phyloP scores from a whole-genome alignment of 2,888 invertebrate species.

The Napeogenes sylphis region DNA sequence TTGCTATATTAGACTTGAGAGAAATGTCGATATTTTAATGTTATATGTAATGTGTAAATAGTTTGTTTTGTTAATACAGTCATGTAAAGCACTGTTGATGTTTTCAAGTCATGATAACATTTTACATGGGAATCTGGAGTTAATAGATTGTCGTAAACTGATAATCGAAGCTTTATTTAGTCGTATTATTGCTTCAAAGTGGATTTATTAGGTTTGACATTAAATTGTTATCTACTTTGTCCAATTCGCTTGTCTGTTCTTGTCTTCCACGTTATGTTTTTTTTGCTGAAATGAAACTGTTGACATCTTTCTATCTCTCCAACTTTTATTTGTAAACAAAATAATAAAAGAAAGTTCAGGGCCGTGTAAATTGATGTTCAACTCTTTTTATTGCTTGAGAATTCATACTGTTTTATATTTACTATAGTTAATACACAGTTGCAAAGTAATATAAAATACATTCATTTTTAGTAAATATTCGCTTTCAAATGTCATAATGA shows the following conservation, averaged over 20 bases:
- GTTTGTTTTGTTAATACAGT: constrained; percentile 70
- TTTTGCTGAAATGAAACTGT: neutral
- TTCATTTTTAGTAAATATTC: too few relatives aligned
- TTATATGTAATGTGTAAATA: constrained; percentile 56
- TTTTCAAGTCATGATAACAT: constrained; percentile 55
- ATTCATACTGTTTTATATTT: too few relatives aligned
- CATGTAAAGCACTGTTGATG: constrained; percentile 72
- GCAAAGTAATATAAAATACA: too few relatives aligned
- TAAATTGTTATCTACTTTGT: constrained; percentile 15
- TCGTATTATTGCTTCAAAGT: constrained; percentile 21
- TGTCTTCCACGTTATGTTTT: neutral
- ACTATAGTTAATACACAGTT: too few relatives aligned
- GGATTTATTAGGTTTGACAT: neutral
- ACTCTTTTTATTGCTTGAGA: neutral
- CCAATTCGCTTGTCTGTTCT: neutral
- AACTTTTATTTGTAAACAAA: neutral
- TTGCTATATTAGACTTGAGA: constrained; percentile 4
- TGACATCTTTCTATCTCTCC: neutral
- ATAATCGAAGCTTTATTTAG: constrained; percentile 27
- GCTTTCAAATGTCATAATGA: constrained; percentile 1
- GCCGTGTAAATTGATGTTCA: neutral
- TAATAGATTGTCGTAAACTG: constrained; percentile 25
- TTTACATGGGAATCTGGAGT: constrained; percentile 34
- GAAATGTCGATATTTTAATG: constrained; percentile 65
- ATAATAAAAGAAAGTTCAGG: neutral